phyloP scores from a whole-genome alignment of 2,888 invertebrate species.

The Ochropleura plecta region DNA sequence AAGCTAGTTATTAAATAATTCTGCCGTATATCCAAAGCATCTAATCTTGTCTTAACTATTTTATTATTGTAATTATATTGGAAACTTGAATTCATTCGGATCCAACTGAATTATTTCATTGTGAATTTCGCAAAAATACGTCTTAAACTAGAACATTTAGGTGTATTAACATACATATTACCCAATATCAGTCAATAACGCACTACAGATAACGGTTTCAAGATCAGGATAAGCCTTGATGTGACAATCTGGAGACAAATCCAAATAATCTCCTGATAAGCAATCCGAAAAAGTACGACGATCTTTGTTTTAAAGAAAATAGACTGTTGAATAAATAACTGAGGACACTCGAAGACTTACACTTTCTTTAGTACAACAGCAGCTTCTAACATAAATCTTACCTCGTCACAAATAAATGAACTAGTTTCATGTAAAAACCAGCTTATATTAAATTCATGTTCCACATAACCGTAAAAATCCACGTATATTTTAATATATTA shows the following conservation, averaged over 20 bases:
- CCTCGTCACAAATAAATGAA: neutral
- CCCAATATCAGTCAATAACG: slow-evolving; percentile 34
- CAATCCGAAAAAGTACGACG: neutral
- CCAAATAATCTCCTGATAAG: slow-evolving; percentile 37
- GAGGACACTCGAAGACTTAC: neutral
- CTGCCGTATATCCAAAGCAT: too few species aligned
- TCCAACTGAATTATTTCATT: slow-evolving; percentile 4
- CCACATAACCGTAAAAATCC: slow-evolving; percentile 5
- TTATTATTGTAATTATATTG: too few species aligned
- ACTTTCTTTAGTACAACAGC: neutral
- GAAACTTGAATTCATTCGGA: too few species aligned
- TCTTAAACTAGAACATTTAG: slow-evolving; percentile 3
- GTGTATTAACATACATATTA: neutral
- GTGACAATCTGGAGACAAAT: slow-evolving; percentile 27
- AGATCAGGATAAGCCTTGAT: slow-evolving; percentile 46
- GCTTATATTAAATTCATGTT: slow-evolving; percentile 26
- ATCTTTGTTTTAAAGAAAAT: slow-evolving; percentile 26
- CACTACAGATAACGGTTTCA: slow-evolving; percentile 44
- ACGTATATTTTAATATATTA: slow-evolving; percentile 14
- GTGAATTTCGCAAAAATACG: slow-evolving; percentile 8
- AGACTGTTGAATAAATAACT: slow-evolving; percentile 1
- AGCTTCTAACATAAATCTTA: neutral
- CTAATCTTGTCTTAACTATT: too few species aligned
- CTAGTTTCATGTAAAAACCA: neutral
- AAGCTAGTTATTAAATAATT: too few species aligned